Conservation (phyloP, 1,140 invertebrate genomes). For the Dendrolimus punctatus region DNA sequence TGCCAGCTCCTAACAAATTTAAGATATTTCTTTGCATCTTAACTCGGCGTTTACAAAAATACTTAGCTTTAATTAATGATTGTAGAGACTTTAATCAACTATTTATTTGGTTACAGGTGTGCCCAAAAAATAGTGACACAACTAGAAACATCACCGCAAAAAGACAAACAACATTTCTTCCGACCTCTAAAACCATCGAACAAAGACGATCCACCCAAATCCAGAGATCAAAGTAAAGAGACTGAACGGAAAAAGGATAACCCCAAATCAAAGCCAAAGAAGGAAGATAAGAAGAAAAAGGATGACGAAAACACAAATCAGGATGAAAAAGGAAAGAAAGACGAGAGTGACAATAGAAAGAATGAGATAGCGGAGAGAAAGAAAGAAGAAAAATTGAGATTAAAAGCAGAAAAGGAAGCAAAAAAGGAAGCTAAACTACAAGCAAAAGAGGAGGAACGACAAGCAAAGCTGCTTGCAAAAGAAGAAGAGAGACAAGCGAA, state of each 20-base stretch:
- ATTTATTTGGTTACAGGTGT: constrained; percentile 72
- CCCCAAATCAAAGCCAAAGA: constrained; percentile 66
- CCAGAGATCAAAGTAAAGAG: constrained; percentile 72
- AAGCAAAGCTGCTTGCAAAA: constrained; percentile 76
- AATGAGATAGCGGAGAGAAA: constrained; percentile 82
- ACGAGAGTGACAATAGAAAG: constrained; percentile 82
- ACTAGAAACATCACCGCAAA: constrained; percentile 76
- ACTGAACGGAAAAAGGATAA: constrained; percentile 66
- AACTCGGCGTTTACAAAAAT: too few relatives aligned
- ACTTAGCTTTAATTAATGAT: too few relatives aligned
- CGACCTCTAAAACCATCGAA: constrained; percentile 52
- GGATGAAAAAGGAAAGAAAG: constrained; percentile 74
- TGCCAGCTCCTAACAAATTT: too few relatives aligned
- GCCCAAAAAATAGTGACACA: constrained; percentile 86
- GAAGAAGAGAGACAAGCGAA: constrained; percentile 81
- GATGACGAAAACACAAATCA: constrained; percentile 54
- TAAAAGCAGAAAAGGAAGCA: constrained; percentile 79
- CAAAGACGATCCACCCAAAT: constrained; percentile 55
- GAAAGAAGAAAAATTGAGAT: constrained; percentile 79
- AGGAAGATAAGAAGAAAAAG: constrained; percentile 69
- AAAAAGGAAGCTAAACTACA: constrained; percentile 78
- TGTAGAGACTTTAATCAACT: too few relatives aligned
- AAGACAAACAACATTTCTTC: constrained; percentile 65
- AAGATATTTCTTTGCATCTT: too few relatives aligned
- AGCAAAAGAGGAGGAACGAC: constrained; percentile 76